Conservation (phyloP, 2,888 invertebrate species). For the Rapana venosa region DNA sequence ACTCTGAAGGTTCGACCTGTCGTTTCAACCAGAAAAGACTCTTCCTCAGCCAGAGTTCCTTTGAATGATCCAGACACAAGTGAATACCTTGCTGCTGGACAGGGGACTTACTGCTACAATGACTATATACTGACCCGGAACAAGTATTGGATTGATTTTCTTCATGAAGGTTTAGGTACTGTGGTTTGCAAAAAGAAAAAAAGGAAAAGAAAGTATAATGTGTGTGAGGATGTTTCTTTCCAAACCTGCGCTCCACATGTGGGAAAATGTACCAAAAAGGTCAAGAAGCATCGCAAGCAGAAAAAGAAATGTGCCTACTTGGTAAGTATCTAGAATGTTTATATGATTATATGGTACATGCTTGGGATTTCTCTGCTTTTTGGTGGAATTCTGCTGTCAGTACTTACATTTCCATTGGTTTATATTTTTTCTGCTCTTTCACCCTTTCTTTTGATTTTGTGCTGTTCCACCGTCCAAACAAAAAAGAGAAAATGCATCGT, state of each 20-base stretch:
- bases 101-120: neutral
- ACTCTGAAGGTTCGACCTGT: neutral
- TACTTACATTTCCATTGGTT: no score
- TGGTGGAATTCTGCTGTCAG: no score
- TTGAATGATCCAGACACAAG: neutral
- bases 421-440: no score
- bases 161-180: neutral
- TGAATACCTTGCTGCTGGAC: neutral
- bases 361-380: no score
- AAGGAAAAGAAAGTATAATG: neutral
- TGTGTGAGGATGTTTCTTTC: neutral
- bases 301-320: conserved; percentile 3
- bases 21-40: neutral
- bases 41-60: neutral
- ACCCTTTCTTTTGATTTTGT: no score
- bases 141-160: neutral
- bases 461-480: no score
- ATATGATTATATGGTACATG: no score
- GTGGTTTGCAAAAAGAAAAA: neutral
- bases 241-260: neutral
- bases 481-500: no score
- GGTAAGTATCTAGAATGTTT: neutral
- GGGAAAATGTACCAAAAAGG: neutral
- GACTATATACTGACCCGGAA: neutral
- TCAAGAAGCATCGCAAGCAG: neutral